Evolutionary conservation across 92 coral and sea anemone species (phyloP).

Genomic region (Parazoanthus swiftii): DNA sequence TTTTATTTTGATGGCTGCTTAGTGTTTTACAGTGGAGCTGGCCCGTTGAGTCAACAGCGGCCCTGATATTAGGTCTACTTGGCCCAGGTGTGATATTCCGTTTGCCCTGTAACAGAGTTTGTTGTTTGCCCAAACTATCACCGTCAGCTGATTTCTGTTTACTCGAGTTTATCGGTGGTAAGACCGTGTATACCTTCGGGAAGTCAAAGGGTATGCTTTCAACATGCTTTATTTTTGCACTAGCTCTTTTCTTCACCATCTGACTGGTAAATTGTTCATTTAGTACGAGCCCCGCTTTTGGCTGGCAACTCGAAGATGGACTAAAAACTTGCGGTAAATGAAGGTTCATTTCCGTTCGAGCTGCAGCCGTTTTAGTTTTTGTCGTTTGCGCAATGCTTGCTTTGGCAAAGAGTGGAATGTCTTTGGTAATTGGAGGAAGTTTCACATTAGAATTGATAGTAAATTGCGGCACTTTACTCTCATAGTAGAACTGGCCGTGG

Average conservation of each 20-base stretch:
- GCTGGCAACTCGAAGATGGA: conserved; percentile 2
- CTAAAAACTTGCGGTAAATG: conserved; percentile 17
- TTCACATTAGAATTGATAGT: conserved; percentile 51
- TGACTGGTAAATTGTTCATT: conserved; percentile 17
- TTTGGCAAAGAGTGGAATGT: conserved; percentile 32
- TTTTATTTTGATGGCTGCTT: background rate
- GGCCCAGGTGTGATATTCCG: background rate
- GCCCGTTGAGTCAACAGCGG: background rate
- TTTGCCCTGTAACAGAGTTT: background rate
- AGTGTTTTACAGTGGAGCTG: background rate
- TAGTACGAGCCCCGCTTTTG: background rate
- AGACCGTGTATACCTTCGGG: conserved; percentile 66
- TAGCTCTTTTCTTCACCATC: background rate
- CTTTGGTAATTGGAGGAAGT: conserved; percentile 55
- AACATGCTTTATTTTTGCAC: conserved; percentile 8
- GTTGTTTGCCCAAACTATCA: conserved; percentile 3
- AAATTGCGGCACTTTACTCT: conserved; percentile 38
- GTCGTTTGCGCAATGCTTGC: conserved; percentile 5
- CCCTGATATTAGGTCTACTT: background rate
- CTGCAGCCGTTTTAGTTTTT: background rate
- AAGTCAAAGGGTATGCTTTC: conserved; percentile 42
- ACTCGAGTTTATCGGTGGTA: conserved; percentile 70
- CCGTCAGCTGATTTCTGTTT: background rate
- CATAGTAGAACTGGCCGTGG: conserved; percentile 15
- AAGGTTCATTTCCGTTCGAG: conserved; percentile 20